These are phyloP conservation scores for Cheilosia vernalis DNA, from an alignment of 2,888 invertebrate genomes.

Conservation along the genomic window DNA sequence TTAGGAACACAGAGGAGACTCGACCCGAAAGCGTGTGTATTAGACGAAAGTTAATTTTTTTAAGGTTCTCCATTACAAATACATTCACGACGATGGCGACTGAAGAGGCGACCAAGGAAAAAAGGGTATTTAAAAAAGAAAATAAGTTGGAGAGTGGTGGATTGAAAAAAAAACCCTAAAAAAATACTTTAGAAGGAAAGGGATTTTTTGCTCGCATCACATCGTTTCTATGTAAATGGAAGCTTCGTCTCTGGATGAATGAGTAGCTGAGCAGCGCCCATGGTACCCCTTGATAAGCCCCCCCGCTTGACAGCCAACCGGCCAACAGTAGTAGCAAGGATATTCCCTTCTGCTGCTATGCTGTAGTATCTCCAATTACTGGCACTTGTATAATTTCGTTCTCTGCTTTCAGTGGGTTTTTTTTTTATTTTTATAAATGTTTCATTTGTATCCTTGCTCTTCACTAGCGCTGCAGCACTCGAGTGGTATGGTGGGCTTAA, in stretches of 20 bases:
- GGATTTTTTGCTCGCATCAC: slow-evolving; percentile 64
- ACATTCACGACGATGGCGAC: slow-evolving; percentile 53
- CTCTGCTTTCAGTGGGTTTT: slow-evolving; percentile 57
- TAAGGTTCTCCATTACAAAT: slow-evolving; percentile 68
- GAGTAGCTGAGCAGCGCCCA: slow-evolving; percentile 71
- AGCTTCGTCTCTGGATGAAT: slow-evolving; percentile 70
- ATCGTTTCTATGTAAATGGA: slow-evolving; percentile 74
- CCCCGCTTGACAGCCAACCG: slow-evolving; percentile 41
- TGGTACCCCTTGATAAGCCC: slow-evolving; percentile 69
- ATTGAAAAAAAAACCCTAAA: slow-evolving; percentile 47
- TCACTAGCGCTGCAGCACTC: slow-evolving; percentile 45
- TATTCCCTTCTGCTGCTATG: slow-evolving; percentile 45
- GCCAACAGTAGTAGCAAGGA: slow-evolving; percentile 42
- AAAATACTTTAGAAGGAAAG: slow-evolving; percentile 54
- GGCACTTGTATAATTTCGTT: slow-evolving; percentile 76
- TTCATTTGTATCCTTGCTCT: slow-evolving; percentile 75
- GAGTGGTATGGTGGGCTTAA: slow-evolving; percentile 53
- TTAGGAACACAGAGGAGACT: slow-evolving; percentile 49
- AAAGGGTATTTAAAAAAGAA: slow-evolving; percentile 75
- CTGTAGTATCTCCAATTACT: slow-evolving; percentile 76
- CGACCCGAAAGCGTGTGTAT: slow-evolving; percentile 60
- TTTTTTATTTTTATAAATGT: slow-evolving; percentile 66
- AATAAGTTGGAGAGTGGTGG: slow-evolving; percentile 55
- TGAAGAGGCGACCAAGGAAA: slow-evolving; percentile 32
- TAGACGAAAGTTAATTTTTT: slow-evolving; percentile 67